A percentile compares a stretch with the other conserved stretches of the same genome.
Evolutionary conservation across 2,888 invertebrate species (phyloP).

Genomic region (Saturnia pavonia): DNA sequence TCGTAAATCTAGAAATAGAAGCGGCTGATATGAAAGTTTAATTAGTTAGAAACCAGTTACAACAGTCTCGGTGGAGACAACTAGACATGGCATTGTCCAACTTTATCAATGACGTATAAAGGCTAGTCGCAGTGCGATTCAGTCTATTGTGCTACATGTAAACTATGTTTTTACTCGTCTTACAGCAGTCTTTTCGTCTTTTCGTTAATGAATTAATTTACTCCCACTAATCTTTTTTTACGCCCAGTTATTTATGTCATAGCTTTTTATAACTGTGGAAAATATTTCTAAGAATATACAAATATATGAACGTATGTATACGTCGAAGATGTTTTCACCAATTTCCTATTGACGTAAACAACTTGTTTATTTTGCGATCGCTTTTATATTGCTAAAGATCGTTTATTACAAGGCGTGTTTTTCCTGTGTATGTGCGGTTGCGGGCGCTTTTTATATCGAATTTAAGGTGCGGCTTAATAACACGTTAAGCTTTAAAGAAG

Average conservation of each 20-base stretch:
- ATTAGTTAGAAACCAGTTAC: background rate
- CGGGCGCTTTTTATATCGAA: background rate
- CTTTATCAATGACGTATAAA: background rate
- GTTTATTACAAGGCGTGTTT: background rate
- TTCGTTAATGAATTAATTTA: no score
- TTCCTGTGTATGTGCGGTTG: background rate
- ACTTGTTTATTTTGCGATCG: background rate
- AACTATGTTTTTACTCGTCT: background rate
- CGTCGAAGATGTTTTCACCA: background rate
- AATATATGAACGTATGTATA: background rate
- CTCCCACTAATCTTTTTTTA: background rate
- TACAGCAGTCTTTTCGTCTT: background rate
- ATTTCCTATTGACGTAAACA: background rate
- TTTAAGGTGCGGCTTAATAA: background rate
- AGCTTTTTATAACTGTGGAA: background rate
- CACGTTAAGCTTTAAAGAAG: background rate
- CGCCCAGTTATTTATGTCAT: background rate
- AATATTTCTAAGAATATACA: background rate
- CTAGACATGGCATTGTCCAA: background rate
- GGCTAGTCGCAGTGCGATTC: background rate
- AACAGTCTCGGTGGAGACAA: background rate
- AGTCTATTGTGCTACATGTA: background rate
- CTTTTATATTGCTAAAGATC: background rate
- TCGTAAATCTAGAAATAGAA: background rate
- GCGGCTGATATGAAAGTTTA: constrained; percentile 1